These are phyloP conservation scores for Cricetomys ansorgei DNA, from an alignment of 2,113 vertebrate species.

Conservation along the genomic window DNA sequence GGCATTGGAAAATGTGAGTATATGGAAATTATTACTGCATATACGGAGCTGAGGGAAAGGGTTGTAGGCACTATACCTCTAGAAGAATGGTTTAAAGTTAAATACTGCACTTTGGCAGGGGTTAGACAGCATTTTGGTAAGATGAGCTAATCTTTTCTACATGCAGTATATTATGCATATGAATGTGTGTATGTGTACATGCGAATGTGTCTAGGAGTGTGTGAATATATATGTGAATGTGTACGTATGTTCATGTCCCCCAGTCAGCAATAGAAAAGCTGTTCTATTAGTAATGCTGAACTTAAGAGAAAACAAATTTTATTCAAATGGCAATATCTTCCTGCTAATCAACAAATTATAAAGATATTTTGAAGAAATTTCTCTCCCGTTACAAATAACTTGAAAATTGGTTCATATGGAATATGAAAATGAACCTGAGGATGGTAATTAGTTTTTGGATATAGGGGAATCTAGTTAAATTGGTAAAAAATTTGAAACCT, in stretches of 20 bases:
- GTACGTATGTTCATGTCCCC: rapidly evolving
- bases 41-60: rapidly evolving
- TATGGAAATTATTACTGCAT: neutral
- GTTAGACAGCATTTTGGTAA: neutral
- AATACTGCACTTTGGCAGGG: neutral
- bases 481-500: neutral
- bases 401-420: neutral
- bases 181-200: neutral
- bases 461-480: neutral
- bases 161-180: neutral
- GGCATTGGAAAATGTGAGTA: neutral
- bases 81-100: neutral
- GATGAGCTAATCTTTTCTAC: neutral
- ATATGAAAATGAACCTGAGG: neutral
- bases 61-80: neutral
- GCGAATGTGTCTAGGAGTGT: neutral
- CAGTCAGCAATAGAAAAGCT: neutral
- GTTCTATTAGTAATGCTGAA: neutral
- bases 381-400: neutral
- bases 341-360: neutral
- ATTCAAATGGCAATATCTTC: neutral
- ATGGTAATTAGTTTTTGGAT: neutral
- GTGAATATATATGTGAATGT: neutral
- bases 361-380: neutral
- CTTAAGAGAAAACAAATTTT: neutral